Base-by-base conservation (phyloP, 2,888 invertebrate genomes). In the Drosophila putrida region DNA sequence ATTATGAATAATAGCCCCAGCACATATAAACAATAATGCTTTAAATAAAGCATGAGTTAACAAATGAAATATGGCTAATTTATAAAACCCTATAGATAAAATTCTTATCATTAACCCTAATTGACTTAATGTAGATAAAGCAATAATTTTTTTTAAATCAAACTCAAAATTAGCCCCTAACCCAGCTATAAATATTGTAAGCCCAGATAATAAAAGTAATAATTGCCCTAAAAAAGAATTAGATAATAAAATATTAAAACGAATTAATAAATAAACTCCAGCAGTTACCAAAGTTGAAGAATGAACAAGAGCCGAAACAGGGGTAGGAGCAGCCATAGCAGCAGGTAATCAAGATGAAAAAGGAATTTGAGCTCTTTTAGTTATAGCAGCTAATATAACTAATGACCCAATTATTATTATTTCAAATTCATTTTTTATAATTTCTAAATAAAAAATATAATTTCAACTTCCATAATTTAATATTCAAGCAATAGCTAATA, bases 111-210 rank as follows among this genome's bases (percentile, higher is more conserved):
- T 96, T 90, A 96, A 93, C 0, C 95, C 95, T 90, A 96, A 93
- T 90, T 96, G 96, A 1, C 95, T 96, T 92, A 96, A 93, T 77
- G 95, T 96, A 0, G 96, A 96, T 89, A 95, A 93, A 89, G 96
- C 96, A 95, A 96, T 95, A 94, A 95, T 95, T 93, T 96, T 96
- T 92, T 96, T 96, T 90, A 95, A 93, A 93, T 96, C 96, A 82
- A 93, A 94, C 71, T 95, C 94, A 94, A 93, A 94, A 93, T 93
- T 94, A 79, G 94, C 95, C 0, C 94, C 93, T 87, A 94, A 90
- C 0, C 94, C 94, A 2, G 94, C 93, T 84, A 94, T 94, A 94
- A 94, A 93, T 93, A 95, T 94, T 0, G 95, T 95, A 91, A 95
- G 92, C 0, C 93, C 91, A 55, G 93, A 93, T 87, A 95, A 91